Evolutionary conservation across 2,888 invertebrate genomes (phyloP).

Genomic region (Timema podura): DNA sequence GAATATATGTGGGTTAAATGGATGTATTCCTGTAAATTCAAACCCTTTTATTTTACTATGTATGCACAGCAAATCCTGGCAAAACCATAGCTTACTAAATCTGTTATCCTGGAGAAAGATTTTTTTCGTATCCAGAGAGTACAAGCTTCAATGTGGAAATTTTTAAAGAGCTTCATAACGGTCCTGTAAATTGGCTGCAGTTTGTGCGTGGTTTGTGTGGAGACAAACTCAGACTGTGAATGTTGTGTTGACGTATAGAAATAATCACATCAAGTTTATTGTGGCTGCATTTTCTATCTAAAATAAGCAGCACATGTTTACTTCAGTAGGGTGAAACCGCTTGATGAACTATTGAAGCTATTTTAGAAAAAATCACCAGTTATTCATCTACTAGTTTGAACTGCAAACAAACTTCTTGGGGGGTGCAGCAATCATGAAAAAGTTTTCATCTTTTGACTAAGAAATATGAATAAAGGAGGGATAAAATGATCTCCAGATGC

Average conservation of each 20-base stretch:
- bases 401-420: slow-evolving; percentile 20
- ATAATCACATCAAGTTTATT: slow-evolving; percentile 34
- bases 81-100: slow-evolving; percentile 29
- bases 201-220: slow-evolving; percentile 31
- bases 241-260: slow-evolving; percentile 32
- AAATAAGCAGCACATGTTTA: slow-evolving; percentile 33
- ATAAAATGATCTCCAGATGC: too few species aligned
- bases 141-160: slow-evolving; percentile 23
- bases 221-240: slow-evolving; percentile 34
- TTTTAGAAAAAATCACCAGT: slow-evolving; percentile 22
- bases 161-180: slow-evolving; percentile 27
- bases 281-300: slow-evolving; percentile 35
- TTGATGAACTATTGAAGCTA: slow-evolving; percentile 26
- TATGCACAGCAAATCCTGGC: slow-evolving; percentile 26
- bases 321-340: slow-evolving; percentile 27
- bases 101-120: slow-evolving; percentile 26
- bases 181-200: too few species aligned
- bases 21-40: slow-evolving; percentile 18
- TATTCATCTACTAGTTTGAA: slow-evolving; percentile 28
- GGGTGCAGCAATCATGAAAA: slow-evolving; percentile 29
- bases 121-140: slow-evolving; percentile 26
- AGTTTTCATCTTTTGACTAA: slow-evolving; percentile 28
- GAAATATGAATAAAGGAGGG: slow-evolving; percentile 34
- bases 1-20: slow-evolving; percentile 16
- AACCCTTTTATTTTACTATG: slow-evolving; percentile 17